Evolutionary conservation across 92 coral and sea anemone genomes (phyloP).

Genomic region (Chrysogorgia sp.): DNA sequence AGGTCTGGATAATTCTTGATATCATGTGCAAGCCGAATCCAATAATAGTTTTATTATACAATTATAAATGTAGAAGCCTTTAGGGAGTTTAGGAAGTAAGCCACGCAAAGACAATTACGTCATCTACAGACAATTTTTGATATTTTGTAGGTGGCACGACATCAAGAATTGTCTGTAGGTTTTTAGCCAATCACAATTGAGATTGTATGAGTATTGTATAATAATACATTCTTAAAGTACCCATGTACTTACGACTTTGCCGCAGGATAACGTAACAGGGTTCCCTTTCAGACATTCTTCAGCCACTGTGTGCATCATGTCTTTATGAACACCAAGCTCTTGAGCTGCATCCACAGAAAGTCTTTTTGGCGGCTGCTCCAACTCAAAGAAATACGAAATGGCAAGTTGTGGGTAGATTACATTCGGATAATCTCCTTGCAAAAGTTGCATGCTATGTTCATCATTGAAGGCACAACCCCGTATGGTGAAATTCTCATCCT

Average conservation of each 20-base stretch:
- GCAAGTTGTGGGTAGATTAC: constrained; percentile 31
- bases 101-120: too few species aligned
- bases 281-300: constrained; percentile 73
- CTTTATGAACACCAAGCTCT: constrained; percentile 81
- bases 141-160: too few species aligned
- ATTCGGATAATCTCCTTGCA: too few species aligned
- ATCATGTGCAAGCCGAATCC: too few species aligned
- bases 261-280: constrained; percentile 65
- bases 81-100: too few species aligned
- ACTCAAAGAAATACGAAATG: constrained; percentile 73
- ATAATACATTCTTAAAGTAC: neutral
- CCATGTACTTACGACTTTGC: constrained; percentile 69
- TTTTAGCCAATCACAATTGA: too few species aligned
- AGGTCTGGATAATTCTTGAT: too few species aligned
- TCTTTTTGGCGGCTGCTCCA: constrained; percentile 75
- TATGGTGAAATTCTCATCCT: constrained; percentile 78
- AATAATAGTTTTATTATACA: too few species aligned
- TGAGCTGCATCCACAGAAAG: constrained; percentile 70
- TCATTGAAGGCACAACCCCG: constrained; percentile 18
- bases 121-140: too few species aligned
- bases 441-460: neutral
- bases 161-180: too few species aligned
- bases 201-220: too few species aligned
- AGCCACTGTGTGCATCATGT: constrained; percentile 64
- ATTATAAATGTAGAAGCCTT: too few species aligned